Evolutionary conservation across 2,888 invertebrate species (phyloP), one percentile per base, ranked within the genome.

Genomic region (Thymelicus sylvestris): DNA sequence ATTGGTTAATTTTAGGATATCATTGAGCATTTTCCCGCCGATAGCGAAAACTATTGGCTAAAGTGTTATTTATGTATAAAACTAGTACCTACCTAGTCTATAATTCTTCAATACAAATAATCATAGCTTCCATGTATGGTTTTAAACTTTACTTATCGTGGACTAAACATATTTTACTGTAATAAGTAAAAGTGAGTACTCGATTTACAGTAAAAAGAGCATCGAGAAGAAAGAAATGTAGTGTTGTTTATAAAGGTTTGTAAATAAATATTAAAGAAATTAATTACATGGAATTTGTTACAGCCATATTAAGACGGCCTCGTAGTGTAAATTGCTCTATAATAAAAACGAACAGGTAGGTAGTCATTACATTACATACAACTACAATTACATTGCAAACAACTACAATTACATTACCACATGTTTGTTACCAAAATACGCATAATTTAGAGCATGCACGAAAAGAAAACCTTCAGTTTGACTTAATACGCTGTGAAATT

Each of bases 1-100:
- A 59, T 50, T 31, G 19, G 38, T n/a, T 50, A 70, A 60, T 70
- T 64, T 65, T 47, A 10, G 41, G 64, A 65, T 65, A 70, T 60
- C 39, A 57, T 19, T 52, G 7, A 13, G 12, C 10, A 47, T 15
- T 52, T 52, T 19, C 7, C 50, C 19, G 19, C 7, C 7, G 50
- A 52, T 52, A 52, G 19, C 8, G 50, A 52, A 7, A 50, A 50
- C 39, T 19, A 19, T 39, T 44, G 44, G 44, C 7, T 44, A 44
- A 44, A 44, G 3, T 44, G 44, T 10, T 44, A 44, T 44, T 44
- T 44, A 44, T 19, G 44, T 44, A 41, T 8, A 41, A 8, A 41
- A 12, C 8, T 12, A 10, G 12, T 44, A 10, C 12, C 8, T 5
- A 44, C 4, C 12, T 44, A 44, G 44, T 12, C 41, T 8, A 12